Conservation (phyloP, 2,888 invertebrate species). For the Thymelicus lineola region DNA sequence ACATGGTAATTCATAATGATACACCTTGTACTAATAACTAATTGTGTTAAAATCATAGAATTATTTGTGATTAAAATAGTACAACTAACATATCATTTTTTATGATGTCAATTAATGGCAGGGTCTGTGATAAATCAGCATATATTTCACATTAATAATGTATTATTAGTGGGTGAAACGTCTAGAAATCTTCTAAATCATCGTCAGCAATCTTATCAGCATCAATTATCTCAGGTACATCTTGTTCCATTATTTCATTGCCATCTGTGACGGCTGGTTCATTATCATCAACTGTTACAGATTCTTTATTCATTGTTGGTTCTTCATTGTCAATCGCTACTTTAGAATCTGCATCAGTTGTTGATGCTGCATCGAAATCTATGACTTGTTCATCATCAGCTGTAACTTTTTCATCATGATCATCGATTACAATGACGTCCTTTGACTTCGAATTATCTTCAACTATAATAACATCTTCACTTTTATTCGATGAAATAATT, state of each 20-base stretch:
- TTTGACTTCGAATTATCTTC: not conserved
- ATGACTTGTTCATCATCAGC: not conserved
- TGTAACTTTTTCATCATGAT: not conserved
- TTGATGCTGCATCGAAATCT: not conserved
- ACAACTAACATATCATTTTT: too few relatives aligned
- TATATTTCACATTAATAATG: too few relatives aligned
- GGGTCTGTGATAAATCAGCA: too few relatives aligned
- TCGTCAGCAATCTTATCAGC: constrained; percentile 51
- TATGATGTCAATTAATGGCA: too few relatives aligned
- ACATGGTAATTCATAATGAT: too few relatives aligned
- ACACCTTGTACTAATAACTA: too few relatives aligned
- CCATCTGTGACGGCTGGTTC: not conserved
- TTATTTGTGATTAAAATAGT: too few relatives aligned
- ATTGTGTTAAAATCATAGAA: too few relatives aligned
- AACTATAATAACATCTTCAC: not conserved
- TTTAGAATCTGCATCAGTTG: too few relatives aligned
- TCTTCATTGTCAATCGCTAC: constrained; percentile 2
- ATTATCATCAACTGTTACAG: not conserved
- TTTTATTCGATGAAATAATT: not conserved
- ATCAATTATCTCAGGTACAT: constrained; percentile 18
- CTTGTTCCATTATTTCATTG: not conserved
- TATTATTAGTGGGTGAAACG: too few relatives aligned
- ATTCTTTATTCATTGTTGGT: not conserved
- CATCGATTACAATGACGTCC: constrained; percentile 8
- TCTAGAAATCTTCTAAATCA: constrained; percentile 66